phyloP scores from a whole-genome alignment of 2,888 invertebrate species.

The Neocrepidodera transversa region DNA sequence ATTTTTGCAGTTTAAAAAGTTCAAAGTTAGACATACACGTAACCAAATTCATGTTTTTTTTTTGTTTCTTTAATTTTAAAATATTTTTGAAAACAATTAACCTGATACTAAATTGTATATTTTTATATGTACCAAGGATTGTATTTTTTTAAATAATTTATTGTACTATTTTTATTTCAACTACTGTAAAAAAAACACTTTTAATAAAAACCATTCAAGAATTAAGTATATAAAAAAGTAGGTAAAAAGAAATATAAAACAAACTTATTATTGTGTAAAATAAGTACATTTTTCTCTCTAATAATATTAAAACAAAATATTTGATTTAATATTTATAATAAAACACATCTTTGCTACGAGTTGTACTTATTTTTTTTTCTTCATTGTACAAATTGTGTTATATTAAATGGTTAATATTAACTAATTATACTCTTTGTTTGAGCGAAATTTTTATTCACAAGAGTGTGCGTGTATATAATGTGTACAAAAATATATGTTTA shows the following conservation, averaged over 20 bases:
- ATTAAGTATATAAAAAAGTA: too few relatives aligned
- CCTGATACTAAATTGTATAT: too few relatives aligned
- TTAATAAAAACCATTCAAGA: too few relatives aligned
- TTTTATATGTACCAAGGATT: too few relatives aligned
- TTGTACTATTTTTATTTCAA: too few relatives aligned
- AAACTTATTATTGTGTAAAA: slow-evolving; percentile 51
- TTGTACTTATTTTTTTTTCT: slow-evolving; percentile 72
- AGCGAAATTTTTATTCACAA: slow-evolving; percentile 37
- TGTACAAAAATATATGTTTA: slow-evolving; percentile 52
- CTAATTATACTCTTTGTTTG: slow-evolving; percentile 51
- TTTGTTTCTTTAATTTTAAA: too few relatives aligned
- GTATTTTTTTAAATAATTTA: too few relatives aligned
- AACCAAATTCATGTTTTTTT: too few relatives aligned
- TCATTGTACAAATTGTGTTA: slow-evolving; percentile 76
- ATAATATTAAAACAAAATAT: slow-evolving; percentile 44
- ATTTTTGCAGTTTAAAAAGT: too few relatives aligned
- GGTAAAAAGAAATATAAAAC: neutral
- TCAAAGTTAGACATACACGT: too few relatives aligned
- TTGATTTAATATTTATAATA: slow-evolving; percentile 33
- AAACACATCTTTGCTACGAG: slow-evolving; percentile 71
- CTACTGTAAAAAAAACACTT: too few relatives aligned
- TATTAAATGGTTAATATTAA: slow-evolving; percentile 55
- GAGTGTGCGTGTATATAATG: slow-evolving; percentile 33
- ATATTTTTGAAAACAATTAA: too few relatives aligned
- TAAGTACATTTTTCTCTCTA: slow-evolving; percentile 54